Conservation (phyloP, 2,113 vertebrate genomes). For the Carollia perspicillata region DNA sequence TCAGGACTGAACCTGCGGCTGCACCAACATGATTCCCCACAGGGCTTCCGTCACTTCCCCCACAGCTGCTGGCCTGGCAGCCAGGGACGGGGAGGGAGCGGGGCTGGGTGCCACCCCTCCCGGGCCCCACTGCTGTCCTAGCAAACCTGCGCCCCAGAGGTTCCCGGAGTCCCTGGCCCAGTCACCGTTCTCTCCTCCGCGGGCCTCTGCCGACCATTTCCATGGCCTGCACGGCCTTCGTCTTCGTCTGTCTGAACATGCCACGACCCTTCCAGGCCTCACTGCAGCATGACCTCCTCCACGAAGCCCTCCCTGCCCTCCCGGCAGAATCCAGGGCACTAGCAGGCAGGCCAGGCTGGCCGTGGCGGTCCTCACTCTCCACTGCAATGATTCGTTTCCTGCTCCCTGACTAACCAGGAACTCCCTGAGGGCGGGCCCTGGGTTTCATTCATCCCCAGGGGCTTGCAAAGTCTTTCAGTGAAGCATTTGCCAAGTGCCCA, state of each 20-base stretch:
- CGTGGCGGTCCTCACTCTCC: not conserved
- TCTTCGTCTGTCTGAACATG: not conserved
- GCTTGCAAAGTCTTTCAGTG: not conserved
- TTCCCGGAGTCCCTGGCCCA: not conserved
- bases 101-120: not conserved
- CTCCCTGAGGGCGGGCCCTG: not conserved
- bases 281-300: not conserved
- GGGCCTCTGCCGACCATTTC: not conserved
- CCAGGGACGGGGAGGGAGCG: not conserved
- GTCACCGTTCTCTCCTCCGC: not conserved
- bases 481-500: not conserved
- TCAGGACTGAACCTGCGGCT: not conserved
- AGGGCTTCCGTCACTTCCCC: not conserved
- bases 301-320: not conserved
- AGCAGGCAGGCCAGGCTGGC: not conserved
- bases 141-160: not conserved
- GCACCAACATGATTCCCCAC: not conserved
- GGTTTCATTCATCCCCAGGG: not conserved
- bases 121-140: not conserved
- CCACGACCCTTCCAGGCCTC: not conserved
- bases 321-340: not conserved
- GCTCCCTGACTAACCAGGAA: not conserved
- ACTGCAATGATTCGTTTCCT: not conserved
- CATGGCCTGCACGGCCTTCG: not conserved
- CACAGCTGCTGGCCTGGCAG: not conserved